Evolutionary conservation across 2,888 invertebrate species (phyloP).

Genomic region (Limnephilus marmoratus): DNA sequence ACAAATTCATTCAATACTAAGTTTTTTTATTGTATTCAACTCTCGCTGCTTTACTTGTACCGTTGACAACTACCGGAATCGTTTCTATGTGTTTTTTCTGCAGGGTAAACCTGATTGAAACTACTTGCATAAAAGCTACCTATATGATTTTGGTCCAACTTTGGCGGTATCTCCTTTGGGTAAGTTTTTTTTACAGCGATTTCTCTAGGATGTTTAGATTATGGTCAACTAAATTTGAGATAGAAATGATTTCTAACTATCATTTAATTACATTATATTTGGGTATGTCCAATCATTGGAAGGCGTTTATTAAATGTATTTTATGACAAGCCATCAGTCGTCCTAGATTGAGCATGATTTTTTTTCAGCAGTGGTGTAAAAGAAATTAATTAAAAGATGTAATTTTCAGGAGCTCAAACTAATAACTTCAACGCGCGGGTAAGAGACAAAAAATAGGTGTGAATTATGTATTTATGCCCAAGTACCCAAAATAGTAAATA

Average conservation of each 20-base stretch:
- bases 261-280: neutral
- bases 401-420: neutral
- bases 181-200: neutral
- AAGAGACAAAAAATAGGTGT: neutral
- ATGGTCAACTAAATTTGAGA: neutral
- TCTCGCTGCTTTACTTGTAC: no score
- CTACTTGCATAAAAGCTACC: neutral
- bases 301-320: neutral
- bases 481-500: no score
- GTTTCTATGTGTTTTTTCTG: neutral
- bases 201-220: neutral
- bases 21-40: no score
- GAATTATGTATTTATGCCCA: no score
- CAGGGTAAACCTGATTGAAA: neutral
- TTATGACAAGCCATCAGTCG: neutral
- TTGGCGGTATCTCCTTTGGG: neutral
- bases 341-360: neutral
- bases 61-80: neutral
- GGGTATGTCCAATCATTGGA: neutral
- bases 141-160: neutral
- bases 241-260: neutral
- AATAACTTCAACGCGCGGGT: neutral
- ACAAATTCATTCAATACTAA: no score
- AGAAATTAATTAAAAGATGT: neutral
- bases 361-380: neutral